Percentiles rank a stretch among this genome's conserved stretches.
These are phyloP conservation scores for Xiphorhynchus erythropygius DNA, from an alignment of 2,797 vertebrate species.

Conservation along the genomic window DNA sequence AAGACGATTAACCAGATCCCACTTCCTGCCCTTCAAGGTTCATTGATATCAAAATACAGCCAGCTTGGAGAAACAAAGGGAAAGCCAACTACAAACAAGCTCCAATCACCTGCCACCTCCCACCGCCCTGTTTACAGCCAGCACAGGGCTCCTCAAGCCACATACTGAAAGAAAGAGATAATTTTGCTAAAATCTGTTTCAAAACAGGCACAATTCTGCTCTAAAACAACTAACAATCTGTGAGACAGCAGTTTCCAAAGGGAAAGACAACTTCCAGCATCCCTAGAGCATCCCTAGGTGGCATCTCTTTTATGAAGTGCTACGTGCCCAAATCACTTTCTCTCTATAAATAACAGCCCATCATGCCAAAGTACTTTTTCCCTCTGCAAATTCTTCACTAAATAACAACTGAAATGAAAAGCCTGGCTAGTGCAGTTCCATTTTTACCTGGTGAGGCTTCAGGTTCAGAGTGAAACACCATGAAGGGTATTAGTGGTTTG, in stretches of 20 bases:
- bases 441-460: not conserved
- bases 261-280: not conserved
- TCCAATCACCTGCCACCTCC: not conserved
- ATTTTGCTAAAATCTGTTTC: rapidly evolving
- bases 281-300: not conserved
- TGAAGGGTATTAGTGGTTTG: not conserved
- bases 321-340: rapidly evolving
- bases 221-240: not conserved
- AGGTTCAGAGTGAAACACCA: not conserved
- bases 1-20: not conserved
- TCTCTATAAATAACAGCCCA: not conserved
- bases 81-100: not conserved
- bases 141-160: not conserved
- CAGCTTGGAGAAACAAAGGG: slow-evolving; percentile 27
- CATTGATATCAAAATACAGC: not conserved
- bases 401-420: not conserved
- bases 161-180: not conserved
- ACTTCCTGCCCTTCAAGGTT: not conserved
- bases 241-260: not conserved
- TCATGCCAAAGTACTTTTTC: not conserved
- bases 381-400: not conserved
- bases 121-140: not conserved
- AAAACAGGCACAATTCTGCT: not conserved
- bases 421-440: rapidly evolving
- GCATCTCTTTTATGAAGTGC: rapidly evolving